These are phyloP conservation scores for Chirona hameri DNA, from an alignment of 2,888 invertebrate species.

Conservation along the genomic window DNA sequence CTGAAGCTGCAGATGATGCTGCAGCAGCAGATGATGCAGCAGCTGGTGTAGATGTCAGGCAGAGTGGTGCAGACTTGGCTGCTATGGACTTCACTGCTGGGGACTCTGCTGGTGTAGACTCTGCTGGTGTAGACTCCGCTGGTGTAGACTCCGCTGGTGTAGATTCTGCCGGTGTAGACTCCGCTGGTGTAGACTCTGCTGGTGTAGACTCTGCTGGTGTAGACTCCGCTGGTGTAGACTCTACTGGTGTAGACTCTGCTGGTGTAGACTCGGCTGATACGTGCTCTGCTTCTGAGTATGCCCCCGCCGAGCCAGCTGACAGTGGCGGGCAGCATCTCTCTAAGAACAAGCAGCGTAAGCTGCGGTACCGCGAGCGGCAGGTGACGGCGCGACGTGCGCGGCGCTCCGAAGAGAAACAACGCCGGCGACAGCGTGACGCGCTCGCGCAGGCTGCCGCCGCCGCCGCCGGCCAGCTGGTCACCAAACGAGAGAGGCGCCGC, in stretches of 20 bases:
- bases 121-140: background rate
- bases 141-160: background rate
- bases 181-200: background rate
- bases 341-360: conserved; percentile 24
- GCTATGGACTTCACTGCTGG: background rate
- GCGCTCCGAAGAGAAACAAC: background rate
- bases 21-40: too few relatives aligned
- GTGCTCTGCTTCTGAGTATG: background rate
- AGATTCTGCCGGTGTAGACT: background rate
- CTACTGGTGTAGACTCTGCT: background rate
- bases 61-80: background rate
- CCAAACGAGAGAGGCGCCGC: background rate
- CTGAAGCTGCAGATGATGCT: too few relatives aligned
- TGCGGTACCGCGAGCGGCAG: background rate
- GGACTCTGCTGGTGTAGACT: background rate
- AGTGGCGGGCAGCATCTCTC: background rate
- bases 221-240: background rate
- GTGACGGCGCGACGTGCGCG: conserved; percentile 1
- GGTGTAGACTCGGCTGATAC: background rate
- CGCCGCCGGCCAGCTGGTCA: background rate
- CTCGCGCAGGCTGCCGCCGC: background rate
- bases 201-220: background rate
- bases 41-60: too few relatives aligned
- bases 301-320: background rate
- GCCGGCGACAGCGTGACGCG: conserved; percentile 4